Base-by-base conservation (phyloP, 2,113 vertebrate genomes). In the Pterophyllum scalare region DNA sequence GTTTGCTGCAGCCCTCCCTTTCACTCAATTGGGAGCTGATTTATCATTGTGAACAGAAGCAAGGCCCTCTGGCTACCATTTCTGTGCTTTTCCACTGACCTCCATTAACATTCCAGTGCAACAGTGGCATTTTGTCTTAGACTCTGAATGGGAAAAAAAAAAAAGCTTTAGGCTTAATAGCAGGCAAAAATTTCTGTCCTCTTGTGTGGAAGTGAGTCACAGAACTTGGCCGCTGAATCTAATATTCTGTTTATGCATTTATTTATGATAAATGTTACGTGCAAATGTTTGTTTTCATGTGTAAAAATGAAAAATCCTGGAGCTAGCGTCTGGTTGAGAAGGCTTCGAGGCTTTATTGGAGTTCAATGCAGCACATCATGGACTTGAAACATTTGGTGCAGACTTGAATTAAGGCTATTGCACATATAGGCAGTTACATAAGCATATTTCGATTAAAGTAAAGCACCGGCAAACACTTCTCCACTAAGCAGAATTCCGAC, bases 291-390 rank as follows among this genome's bases (percentile, higher is more conserved):
- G 57, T 65, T 38, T 83, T 58, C 24, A 11, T 59, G n/a, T 65
- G 38, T 35, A 56, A 1, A 79, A 87, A 91, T 74, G 28, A 90
- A 87, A 87, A 88, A 75, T 15, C 59, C 33, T 22, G 24, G 58
- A 70, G 43, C 13, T 15, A 77, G 28, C 54, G 85, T 8, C 64
- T 6, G 46, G 46, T 92, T 86, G 59, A 89, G 79, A 82, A 89
- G 86, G 64, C 87, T 85, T 92, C 77, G 90, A 88, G 83, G 90
- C 86, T 95, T 96, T 95, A 95, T 95, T 95, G 59, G 52, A 78
- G 70, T 72, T 91, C 31, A 89, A 33, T 90, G 81, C 90, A 92
- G 77, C 82, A 92, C 76, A 91, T 80, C 52, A 87, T 77, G 28
- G 77, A 75, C 64, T 88, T 76, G 72, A 77, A 87, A 80, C 80